Evolutionary conservation across 2,888 invertebrate genomes (phyloP), one percentile per base, ranked within the genome.

Genomic region (Seira musarum): DNA sequence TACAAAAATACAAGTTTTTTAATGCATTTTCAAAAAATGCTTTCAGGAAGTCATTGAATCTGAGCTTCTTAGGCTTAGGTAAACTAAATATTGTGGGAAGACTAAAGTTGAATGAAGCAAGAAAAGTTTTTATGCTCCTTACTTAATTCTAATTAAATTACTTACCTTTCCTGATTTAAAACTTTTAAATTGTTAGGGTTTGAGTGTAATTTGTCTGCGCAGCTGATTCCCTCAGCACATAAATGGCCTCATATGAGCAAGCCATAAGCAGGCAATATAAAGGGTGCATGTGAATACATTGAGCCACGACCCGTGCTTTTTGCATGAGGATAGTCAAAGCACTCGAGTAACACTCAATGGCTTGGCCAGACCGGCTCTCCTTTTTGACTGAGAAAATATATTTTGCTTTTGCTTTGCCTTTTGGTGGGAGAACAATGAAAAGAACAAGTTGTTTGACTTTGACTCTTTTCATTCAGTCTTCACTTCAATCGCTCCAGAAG

Each of bases 301-400:
- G 74, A 74, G 75, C 75, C 68, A 75, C 67, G 19, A 24, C 67
- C 46, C 46, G 53, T 49, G 63, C 35, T 35, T 30, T 30, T 30
- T 30, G 30, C 30, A 30, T 30, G 30, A 8, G 49, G 3, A 49
- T 49, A n/a, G 49, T n/a, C 13, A 49, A n/a, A n/a, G 6, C 49
- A 49, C 6, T 49, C 15, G 49, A 49, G 49, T 13, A n/a, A 13
- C 17, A 49, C 49, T 49, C 49, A n/a, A 49, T 49, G 49, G 49
- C 49, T n/a, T 3, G 15, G 15, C 6, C 3, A 49, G 3, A n/a
- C 49, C 49, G 3, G 49, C 6, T 13, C 2, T 49, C 15, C 15
- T 2, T n/a, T 49, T 49, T 49, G 49, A 13, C 15, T 3, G 6
- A 13, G 49, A 30, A 8, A 49, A 49, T 8, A 49, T 49, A 13